A percentile compares a stretch with the other conserved stretches of the same genome.
phyloP scores from a whole-genome alignment of 2,888 invertebrate genomes.

The Coelinius sp. region DNA sequence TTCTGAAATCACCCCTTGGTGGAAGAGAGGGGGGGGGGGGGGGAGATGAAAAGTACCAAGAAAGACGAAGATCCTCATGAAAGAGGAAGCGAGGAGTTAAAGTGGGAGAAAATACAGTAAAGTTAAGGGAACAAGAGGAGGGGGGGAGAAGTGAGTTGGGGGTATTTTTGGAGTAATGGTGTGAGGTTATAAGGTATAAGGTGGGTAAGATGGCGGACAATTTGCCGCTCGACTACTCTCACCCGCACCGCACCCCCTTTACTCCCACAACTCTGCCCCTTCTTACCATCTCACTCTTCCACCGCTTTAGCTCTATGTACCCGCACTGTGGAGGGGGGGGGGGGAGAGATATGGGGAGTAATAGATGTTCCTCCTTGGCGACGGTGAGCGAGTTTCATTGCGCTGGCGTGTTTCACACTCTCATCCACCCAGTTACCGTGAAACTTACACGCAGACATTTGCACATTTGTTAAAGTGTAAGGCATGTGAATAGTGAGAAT shows the following conservation, averaged over 20 bases:
- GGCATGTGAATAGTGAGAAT: slow-evolving; percentile 37
- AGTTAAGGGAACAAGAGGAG: slow-evolving; percentile 33
- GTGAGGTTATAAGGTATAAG: slow-evolving; percentile 68
- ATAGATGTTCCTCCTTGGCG: slow-evolving; percentile 69
- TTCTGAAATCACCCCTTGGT: background rate
- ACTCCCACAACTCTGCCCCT: slow-evolving; percentile 50
- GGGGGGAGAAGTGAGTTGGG: slow-evolving; percentile 23
- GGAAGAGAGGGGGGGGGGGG: no score
- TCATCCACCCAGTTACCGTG: slow-evolving; percentile 38
- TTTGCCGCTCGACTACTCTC: slow-evolving; percentile 71
- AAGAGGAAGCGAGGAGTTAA: slow-evolving; percentile 30
- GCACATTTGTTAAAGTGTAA: slow-evolving; percentile 37
- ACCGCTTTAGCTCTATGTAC: slow-evolving; percentile 57
- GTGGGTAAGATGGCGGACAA: slow-evolving; percentile 71
- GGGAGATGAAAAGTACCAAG: slow-evolving; percentile 4
- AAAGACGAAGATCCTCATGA: background rate
- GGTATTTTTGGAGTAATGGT: slow-evolving; percentile 54
- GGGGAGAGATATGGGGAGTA: slow-evolving; percentile 50
- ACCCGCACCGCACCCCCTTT: slow-evolving; percentile 61
- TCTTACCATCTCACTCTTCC: slow-evolving; percentile 29
- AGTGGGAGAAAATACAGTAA: slow-evolving; percentile 26
- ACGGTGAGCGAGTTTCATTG: slow-evolving; percentile 55
- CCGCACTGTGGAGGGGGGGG: slow-evolving; percentile 3
- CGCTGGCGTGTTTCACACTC: slow-evolving; percentile 48
- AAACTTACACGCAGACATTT: slow-evolving; percentile 41